Percentiles rank a stretch among this genome's conserved stretches.
Evolutionary conservation across 2,113 vertebrate species (phyloP).

Genomic region (Gobius niger): DNA sequence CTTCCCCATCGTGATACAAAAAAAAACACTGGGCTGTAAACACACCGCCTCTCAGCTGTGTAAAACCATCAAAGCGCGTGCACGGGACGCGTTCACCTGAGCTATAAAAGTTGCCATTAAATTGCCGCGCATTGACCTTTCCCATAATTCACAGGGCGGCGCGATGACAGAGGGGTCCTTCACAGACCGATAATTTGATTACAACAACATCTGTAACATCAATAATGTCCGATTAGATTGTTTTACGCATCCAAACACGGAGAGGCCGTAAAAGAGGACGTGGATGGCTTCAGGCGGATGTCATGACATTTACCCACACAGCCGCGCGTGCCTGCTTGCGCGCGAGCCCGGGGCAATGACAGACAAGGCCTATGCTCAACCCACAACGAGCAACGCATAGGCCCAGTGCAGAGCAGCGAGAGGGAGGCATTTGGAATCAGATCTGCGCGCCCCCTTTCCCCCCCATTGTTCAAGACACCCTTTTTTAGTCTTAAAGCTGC

Average conservation of each 20-base stretch:
- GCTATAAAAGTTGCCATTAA: constrained; percentile 67
- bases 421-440: too few species aligned
- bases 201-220: constrained; percentile 83
- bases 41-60: background rate
- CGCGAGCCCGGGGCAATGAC: background rate
- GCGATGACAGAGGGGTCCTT: constrained; percentile 75
- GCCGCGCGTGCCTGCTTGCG: background rate
- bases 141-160: constrained; percentile 70
- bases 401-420: too few species aligned
- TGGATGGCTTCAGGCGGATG: background rate
- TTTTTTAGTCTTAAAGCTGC: background rate
- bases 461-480: background rate
- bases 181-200: constrained; percentile 81
- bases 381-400: too few species aligned
- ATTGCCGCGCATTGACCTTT: constrained; percentile 76
- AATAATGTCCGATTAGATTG: constrained; percentile 81
- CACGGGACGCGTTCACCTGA: constrained; percentile 58
- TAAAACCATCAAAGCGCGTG: constrained; percentile 27
- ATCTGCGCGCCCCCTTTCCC: too few species aligned
- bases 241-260: constrained; percentile 81
- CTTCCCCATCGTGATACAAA: too few species aligned
- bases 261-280: constrained; percentile 71
- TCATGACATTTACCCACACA: constrained; percentile 66
- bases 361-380: background rate
- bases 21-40: too few species aligned